Base-by-base conservation (phyloP, 2,113 vertebrate genomes). In the Tragelaphus imberbis region DNA sequence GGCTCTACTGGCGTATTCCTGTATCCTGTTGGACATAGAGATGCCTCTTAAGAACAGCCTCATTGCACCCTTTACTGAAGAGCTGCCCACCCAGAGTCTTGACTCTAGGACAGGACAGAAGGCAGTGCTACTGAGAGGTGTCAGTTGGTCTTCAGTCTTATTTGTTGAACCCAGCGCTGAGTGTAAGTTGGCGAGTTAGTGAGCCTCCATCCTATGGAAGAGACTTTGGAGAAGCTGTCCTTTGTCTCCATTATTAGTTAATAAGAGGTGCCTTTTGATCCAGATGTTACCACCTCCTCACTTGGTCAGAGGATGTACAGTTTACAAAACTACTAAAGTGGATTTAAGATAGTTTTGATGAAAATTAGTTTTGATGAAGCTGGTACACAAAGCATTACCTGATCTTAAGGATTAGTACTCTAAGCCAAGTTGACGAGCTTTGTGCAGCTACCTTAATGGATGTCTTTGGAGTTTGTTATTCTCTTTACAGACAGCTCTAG, bases 231-330 rank as follows among this genome's bases (percentile, higher is more conserved):
- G 51, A 88, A 63, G 27, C 5, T 17, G 53, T 94, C 12, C 56
- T 94, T 53, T 53, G 36, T 95, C 94, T 96, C 93, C 82, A 7
- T 91, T 47, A 36, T 77, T 90, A 47, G 53, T 97, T 92, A 93
- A 61, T 30, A 82, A 88, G 65, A 93, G 44, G 81, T 96, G 25
- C 90, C 84, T 96, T 95, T 56, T 80, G 90, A 86, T 80, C 58
- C 84, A 49, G 17, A 53, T 92, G 27, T 95, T 91, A 59, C 40
- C 40, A 63, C 91, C 77, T 95, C 51, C 14, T 71, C 44, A 27
- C 92, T 86, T 80, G 88, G 25, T 96, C 71, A 89, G 12, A 55
- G 51, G 49, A 79, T 61, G 65, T n/a, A 33, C 44, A 77, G 16
- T 81, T 95, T 79, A 92, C 49, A 6, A n/a, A 59, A 71, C 49